Evolutionary conservation across 2,797 vertebrate species (phyloP), one percentile per base, ranked within the genome.

Genomic region (Melanotaenia trifasciata): DNA sequence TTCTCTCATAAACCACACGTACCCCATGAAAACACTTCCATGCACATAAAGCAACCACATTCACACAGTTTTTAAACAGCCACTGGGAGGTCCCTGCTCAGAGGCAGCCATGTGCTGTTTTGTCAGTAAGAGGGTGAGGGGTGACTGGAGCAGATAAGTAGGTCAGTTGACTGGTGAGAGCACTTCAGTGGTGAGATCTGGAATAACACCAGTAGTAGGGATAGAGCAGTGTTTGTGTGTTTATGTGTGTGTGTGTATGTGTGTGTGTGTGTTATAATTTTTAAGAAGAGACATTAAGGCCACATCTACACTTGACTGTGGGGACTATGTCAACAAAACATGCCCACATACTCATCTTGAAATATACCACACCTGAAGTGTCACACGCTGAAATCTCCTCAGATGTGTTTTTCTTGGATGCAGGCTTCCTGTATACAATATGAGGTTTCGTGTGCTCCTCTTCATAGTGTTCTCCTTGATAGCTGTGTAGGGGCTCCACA

Each of bases 391-490:
- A 92, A 67, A 76, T 72, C 64, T 95, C 94, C 64, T 72, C 85
- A 51, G 93, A 84, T 43, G 89, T 60, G 40, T 91, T 89, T 79
- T 90, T 91, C 74, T 90, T 94, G 65, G 94, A 89, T 33, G 84
- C 79, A 53, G 92, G 94, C 77, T 94, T 96, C 88, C 95, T 95
- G 89, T 99, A 99, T 75, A 99, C 95, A 36, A 99, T 87, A 78
- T 99, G 98, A 85, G 97, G 97, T 92, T 99, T 99, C 86, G 95
- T 96, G 89, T 98, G 96, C 84, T 97, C 97, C 92, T 99, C 98
- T 93, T 97, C 96, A 80, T 95, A 96, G 74, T 96, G 93, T 84
- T 96, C 93, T 50, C 95, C 96, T 86, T 96, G 94, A 20, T 95
- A 85, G 0, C 93, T 96, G 56, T 97, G 93, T 63, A 99, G 93